Conservation (phyloP, 2,113 vertebrate species). For the Pteronura brasiliensis region DNA sequence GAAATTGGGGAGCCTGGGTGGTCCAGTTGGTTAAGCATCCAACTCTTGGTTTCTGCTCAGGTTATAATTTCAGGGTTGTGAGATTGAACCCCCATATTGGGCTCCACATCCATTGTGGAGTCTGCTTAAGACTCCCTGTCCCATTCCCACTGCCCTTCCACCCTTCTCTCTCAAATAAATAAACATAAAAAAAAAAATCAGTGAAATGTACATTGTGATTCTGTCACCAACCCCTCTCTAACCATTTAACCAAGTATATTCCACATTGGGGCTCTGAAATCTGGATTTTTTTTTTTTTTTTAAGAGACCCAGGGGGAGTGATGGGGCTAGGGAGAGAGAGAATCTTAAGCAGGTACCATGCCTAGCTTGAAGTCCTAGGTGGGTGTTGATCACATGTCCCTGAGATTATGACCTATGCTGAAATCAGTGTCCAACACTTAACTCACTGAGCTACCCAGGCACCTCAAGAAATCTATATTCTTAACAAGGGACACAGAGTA, state of each 20-base stretch:
- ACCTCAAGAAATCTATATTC: neutral
- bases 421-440: neutral
- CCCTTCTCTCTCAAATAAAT: neutral
- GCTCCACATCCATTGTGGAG: neutral
- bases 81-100: neutral
- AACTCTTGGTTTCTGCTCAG: neutral
- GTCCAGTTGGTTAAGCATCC: neutral
- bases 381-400: too few relatives aligned
- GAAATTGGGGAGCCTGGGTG: neutral
- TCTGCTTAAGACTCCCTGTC: neutral
- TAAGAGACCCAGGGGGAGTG: neutral
- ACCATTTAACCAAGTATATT: neutral
- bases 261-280: neutral
- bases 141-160: neutral
- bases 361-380: neutral
- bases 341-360: neutral
- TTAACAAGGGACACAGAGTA: neutral
- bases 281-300: neutral
- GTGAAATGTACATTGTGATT: neutral
- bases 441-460: neutral
- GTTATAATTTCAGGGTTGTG: neutral
- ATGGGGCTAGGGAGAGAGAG: neutral
- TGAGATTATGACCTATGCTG: too few relatives aligned
- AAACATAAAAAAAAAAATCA: neutral
- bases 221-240: accelerated